Evolutionary conservation across 1,140 invertebrate genomes (phyloP).

Genomic region (Polypedilum vanderplanki): DNA sequence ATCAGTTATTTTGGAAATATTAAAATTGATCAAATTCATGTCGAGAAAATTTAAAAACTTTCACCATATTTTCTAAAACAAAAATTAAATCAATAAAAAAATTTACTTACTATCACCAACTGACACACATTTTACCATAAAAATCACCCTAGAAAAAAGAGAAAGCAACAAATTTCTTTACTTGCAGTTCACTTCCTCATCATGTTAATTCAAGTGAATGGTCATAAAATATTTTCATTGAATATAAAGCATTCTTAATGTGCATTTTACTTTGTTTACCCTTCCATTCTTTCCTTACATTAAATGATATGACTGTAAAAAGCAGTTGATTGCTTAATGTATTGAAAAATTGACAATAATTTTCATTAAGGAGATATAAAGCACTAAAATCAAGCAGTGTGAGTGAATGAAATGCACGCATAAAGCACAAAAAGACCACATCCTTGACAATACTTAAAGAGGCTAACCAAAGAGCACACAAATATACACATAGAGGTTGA

Average conservation of each 20-base stretch:
- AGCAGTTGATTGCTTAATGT: conserved; percentile 26
- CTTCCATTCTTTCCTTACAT: conserved; percentile 2
- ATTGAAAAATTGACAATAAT: conserved; percentile 28
- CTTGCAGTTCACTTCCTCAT: neutral
- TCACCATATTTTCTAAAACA: no score
- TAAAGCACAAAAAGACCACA: no score
- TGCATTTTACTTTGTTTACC: neutral
- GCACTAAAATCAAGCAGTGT: neutral
- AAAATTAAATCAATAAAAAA: no score
- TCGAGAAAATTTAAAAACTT: no score
- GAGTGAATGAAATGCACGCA: neutral
- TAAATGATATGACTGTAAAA: conserved; percentile 7
- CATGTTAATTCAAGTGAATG: conserved; percentile 3
- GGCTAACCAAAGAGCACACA: neutral
- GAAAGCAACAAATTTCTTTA: no score
- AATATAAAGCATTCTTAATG: neutral
- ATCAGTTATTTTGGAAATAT: no score
- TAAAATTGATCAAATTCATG: no score
- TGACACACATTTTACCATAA: no score
- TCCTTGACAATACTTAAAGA: neutral
- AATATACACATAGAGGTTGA: neutral
- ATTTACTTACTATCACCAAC: no score
- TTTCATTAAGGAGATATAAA: conserved; percentile 20
- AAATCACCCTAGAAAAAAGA: no score
- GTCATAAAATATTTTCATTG: conserved; percentile 6